Evolutionary conservation across 1,140 invertebrate species (phyloP), one percentile per base, ranked within the genome.

Genomic region (Adelges cooleyi): DNA sequence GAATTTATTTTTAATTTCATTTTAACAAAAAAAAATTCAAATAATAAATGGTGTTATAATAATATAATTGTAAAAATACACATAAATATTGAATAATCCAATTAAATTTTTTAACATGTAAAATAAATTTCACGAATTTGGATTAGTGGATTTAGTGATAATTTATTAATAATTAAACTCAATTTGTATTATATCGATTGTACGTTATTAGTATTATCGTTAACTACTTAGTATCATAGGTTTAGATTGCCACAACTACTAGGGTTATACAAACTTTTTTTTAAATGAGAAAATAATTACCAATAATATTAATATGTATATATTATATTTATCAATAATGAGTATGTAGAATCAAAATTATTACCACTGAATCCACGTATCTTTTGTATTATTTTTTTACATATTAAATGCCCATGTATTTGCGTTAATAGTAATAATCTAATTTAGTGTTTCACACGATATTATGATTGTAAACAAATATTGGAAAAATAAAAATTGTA

Each of bases 371-470:
- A 33, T 11, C 29, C 29, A 33, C 29, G 11, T 5, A 33, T 33
- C 29, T 33, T 13, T 48, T 15, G 2, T 46, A 20, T 33, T 48
- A 27, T 46, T 29, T 42, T 59, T 18, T 27, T 44, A 48, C 25
- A 33, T 62, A 48, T 46, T 48, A 27, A 62, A 62, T 62, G 56
- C 56, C 56, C 56, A 62, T 62, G 38, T 42, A 59, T 36, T 59
- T 59, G 23, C 38, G 40, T 59, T 59, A 42, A 44, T 25, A 59
- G 29, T 40, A 53, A 54, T 53, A 53, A 53, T n/a, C n/a, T n/a
- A n/a, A n/a, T n/a, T 40, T 40, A 59, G 40, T 59, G 23, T 59
- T 59, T 56, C 6, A 59, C 4, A 59, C 54, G 44, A 29, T 44
- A 46, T 46, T 48, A 33, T 22, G 46, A 44, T n/a, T n/a, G 40